Conservation (phyloP, 2,113 vertebrate genomes). For the human region DNA sequence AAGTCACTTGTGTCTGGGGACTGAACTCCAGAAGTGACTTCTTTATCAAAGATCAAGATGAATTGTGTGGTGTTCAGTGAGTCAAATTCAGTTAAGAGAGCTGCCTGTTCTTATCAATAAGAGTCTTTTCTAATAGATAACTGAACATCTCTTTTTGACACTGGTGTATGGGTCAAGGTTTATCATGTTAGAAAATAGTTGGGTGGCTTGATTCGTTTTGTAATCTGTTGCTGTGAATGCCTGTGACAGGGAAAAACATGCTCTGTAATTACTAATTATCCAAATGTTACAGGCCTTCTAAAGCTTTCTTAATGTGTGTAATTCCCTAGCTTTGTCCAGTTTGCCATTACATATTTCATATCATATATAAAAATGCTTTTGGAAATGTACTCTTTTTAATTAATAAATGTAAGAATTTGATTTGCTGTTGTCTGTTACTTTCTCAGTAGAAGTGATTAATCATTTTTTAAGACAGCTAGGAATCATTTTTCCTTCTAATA, state of each 20-base stretch:
- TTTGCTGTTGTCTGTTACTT: background rate
- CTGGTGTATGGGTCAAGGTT: background rate
- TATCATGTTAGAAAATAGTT: background rate
- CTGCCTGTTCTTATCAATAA: background rate
- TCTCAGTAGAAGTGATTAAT: background rate
- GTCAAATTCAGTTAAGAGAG: background rate
- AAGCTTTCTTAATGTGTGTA: background rate
- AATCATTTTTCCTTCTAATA: background rate
- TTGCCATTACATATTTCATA: background rate
- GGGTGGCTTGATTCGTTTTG: background rate
- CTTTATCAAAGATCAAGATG: slow-evolving; percentile 31
- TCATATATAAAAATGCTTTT: background rate
- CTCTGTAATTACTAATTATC: background rate
- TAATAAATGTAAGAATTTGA: slow-evolving; percentile 1
- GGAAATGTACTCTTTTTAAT: background rate
- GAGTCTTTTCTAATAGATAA: slow-evolving; percentile 15
- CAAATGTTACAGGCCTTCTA: background rate
- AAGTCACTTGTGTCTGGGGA: background rate
- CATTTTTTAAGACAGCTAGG: background rate
- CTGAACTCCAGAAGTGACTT: background rate
- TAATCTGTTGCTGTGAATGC: background rate
- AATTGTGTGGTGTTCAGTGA: slow-evolving; percentile 15
- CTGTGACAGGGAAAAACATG: background rate
- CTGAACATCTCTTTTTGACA: background rate
- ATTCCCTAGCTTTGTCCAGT: background rate